Conservation (phyloP, 1,140 invertebrate species). For the Carposina sasakii region DNA sequence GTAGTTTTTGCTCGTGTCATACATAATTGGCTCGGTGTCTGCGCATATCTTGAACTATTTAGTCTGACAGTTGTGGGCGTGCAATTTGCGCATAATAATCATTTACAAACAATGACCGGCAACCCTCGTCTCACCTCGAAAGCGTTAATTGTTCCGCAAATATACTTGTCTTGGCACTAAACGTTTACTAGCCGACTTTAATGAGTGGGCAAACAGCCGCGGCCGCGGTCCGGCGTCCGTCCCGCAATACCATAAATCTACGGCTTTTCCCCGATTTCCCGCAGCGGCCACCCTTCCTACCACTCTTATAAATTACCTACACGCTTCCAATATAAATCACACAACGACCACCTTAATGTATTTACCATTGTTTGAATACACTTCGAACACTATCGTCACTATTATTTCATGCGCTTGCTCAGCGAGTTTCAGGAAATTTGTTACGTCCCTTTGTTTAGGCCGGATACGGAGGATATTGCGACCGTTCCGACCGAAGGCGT, state of each 20-base stretch:
- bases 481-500: slow-evolving; percentile 37
- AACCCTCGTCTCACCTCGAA: slow-evolving; percentile 57
- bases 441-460: slow-evolving; percentile 39
- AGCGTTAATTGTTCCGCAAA: slow-evolving; percentile 67
- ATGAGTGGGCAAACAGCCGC: slow-evolving; percentile 62
- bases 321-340: slow-evolving; percentile 65
- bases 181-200: slow-evolving; percentile 63
- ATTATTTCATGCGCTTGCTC: slow-evolving; percentile 26
- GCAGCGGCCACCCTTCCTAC: slow-evolving; percentile 34
- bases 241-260: slow-evolving; percentile 65
- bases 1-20: too few relatives aligned
- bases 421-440: slow-evolving; percentile 44
- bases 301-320: slow-evolving; percentile 68
- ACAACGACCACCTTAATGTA: slow-evolving; percentile 62
- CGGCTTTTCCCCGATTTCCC: slow-evolving; percentile 63
- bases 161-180: slow-evolving; percentile 65
- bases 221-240: slow-evolving; percentile 37
- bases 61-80: slow-evolving; percentile 8
- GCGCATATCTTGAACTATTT: too few relatives aligned
- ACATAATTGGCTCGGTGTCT: too few relatives aligned
- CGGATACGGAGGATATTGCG: slow-evolving; percentile 50
- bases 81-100: slow-evolving; percentile 24
- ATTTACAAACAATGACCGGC: slow-evolving; percentile 46
- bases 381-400: slow-evolving; percentile 44
- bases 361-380: slow-evolving; percentile 67